A percentile compares a stretch with the other conserved stretches of the same genome.
These are phyloP conservation scores for Arctia plantaginis DNA, from an alignment of 2,888 invertebrate species.

Conservation along the genomic window DNA sequence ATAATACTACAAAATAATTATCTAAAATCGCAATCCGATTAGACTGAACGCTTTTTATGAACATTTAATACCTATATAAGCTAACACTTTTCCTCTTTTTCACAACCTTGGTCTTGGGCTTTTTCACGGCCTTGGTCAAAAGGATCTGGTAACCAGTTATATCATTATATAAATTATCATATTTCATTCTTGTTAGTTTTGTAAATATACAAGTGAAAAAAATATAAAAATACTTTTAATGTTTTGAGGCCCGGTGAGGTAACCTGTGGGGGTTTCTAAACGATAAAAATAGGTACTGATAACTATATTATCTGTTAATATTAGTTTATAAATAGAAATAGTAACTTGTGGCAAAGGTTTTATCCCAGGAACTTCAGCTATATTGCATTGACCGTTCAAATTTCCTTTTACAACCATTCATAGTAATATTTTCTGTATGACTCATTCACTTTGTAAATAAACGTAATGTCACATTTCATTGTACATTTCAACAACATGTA, in stretches of 20 bases:
- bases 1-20: background rate
- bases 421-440: background rate
- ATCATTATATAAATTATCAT: background rate
- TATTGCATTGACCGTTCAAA: background rate
- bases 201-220: too few relatives aligned
- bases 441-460: constrained; percentile 1
- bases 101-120: too few relatives aligned
- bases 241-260: too few relatives aligned
- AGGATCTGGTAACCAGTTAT: background rate
- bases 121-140: background rate
- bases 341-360: background rate
- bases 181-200: too few relatives aligned
- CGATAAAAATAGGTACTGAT: too few relatives aligned
- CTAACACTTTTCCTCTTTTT: background rate
- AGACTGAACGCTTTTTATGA: background rate
- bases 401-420: background rate
- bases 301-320: too few relatives aligned
- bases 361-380: background rate
- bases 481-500: constrained; percentile 3
- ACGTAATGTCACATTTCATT: constrained; percentile 9
- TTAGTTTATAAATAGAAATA: too few relatives aligned
- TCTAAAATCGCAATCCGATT: background rate
- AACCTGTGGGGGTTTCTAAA: too few relatives aligned
- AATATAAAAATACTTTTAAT: background rate
- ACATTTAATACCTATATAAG: background rate